Evolutionary conservation across 2,113 vertebrate genomes (phyloP).

Genomic region (Barnardius zonarius): DNA sequence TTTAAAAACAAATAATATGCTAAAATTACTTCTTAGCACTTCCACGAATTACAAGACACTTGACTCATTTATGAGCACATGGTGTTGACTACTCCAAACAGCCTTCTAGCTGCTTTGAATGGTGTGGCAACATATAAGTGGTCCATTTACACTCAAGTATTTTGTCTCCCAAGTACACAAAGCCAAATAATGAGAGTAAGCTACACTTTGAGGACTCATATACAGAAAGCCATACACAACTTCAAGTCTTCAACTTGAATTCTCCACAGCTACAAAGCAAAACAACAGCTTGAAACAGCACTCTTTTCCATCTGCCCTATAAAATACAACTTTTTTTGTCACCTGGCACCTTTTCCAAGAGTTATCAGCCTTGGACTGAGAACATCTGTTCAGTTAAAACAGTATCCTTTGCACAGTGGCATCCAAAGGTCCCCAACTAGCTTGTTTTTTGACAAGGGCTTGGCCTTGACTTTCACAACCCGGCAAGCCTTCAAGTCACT

Average conservation of each 20-base stretch:
- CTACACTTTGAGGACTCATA: background rate
- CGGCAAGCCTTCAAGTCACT: slow-evolving; percentile 27
- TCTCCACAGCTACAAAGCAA: background rate
- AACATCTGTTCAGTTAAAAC: slow-evolving; percentile 31
- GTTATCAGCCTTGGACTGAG: background rate
- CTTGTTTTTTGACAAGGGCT: background rate
- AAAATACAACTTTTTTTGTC: slow-evolving; percentile 39
- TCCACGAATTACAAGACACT: slow-evolving; percentile 52
- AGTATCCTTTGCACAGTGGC: background rate
- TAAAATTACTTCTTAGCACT: slow-evolving; percentile 58
- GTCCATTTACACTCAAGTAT: background rate
- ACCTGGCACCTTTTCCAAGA: slow-evolving; percentile 15
- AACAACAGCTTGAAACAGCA: background rate
- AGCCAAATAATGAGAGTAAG: background rate
- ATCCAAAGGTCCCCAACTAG: background rate
- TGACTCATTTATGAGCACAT: slow-evolving; percentile 16
- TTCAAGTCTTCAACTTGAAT: background rate
- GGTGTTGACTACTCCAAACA: slow-evolving; percentile 35
- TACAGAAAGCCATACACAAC: background rate
- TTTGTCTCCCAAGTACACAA: background rate
- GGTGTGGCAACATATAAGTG: slow-evolving; percentile 16
- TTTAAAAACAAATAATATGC: background rate
- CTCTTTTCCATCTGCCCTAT: background rate
- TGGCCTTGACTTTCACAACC: background rate
- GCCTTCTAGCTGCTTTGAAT: slow-evolving; percentile 30